Conservation (phyloP, 1,140 invertebrate genomes). For the Drosophila simulans region DNA sequence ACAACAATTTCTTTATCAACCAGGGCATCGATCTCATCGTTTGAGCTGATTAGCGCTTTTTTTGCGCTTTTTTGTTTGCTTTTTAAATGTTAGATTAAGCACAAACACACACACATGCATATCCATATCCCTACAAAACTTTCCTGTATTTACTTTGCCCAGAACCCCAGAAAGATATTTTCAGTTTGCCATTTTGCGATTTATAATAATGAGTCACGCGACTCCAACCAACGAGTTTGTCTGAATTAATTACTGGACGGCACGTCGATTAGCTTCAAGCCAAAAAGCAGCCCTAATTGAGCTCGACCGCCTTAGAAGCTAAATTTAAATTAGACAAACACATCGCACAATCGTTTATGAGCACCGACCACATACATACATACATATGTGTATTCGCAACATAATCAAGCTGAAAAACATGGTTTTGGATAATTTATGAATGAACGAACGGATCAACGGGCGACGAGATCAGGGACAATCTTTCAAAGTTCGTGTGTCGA, state of each 20-base stretch:
- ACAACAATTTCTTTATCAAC: slow-evolving; percentile 12
- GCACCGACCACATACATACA: too few relatives aligned
- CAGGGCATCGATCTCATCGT: slow-evolving; percentile 24
- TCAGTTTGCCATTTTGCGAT: slow-evolving; percentile 32
- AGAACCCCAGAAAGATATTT: slow-evolving; percentile 13
- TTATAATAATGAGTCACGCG: slow-evolving; percentile 35
- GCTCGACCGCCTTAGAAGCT: slow-evolving; percentile 19
- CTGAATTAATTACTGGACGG: slow-evolving; percentile 49
- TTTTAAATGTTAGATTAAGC: slow-evolving; percentile 17
- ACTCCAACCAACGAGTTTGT: slow-evolving; percentile 41
- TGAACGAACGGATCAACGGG: slow-evolving; percentile 23
- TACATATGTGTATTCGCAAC: slow-evolving; percentile 27
- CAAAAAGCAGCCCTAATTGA: slow-evolving; percentile 44
- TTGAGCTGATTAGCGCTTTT: slow-evolving; percentile 17
- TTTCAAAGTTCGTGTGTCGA: slow-evolving; percentile 9
- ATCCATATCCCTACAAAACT: slow-evolving; percentile 1
- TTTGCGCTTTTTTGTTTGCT: slow-evolving; percentile 12
- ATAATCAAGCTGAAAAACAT: slow-evolving; percentile 13
- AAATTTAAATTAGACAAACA: slow-evolving; percentile 39
- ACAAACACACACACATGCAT: neutral
- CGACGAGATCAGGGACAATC: slow-evolving; percentile 41
- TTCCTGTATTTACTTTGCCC: slow-evolving; percentile 21
- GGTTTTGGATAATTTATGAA: slow-evolving; percentile 30
- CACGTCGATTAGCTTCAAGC: slow-evolving; percentile 15
- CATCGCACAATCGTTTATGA: slow-evolving; percentile 9